Base-by-base conservation (phyloP, 2,113 vertebrate genomes). In the Daphoenositta chrysoptera region DNA sequence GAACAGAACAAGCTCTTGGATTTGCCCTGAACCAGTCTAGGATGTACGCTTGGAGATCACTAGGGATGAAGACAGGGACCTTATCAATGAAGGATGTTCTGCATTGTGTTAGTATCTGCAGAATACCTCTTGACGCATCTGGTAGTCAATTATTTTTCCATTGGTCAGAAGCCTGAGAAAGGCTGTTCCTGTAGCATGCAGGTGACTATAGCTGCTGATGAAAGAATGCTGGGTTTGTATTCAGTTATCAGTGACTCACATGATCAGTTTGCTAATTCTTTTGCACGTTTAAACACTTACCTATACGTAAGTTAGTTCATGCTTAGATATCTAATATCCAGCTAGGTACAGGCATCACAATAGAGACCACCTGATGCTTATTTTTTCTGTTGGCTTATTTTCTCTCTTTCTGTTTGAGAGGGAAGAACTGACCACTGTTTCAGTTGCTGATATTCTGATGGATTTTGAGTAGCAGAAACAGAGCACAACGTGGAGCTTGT, bases 401-500 rank as follows among this genome's bases (percentile, higher is more conserved):
- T 69, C 33, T 66, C 19, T 57, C 42, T 18, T n/a, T 28, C 33
- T 79, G 2, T 53, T 65, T 27, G 51, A 83, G n/a, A 57, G 33
- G 50, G 18, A 85, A 39, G 66, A 90, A 37, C 60, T 80, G 50
- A 66, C 53, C 33, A 40, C 1, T 2, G 33, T 80, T 95, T 83
- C 64, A 78, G 7, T 63, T 88, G 37, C 79, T 83, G 75, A 31
- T 81, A 39, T 24, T 83, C 45, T 50, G 50, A 50, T 66, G 53
- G 39, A 50, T 73, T 91, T 63, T 83, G 39, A 80, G 33, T 50
- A 72, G 78, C 66, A 90, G 58, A 83, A 89, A 50, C 44, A 77
- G 58, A 87, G 54, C 35, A 91, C 70, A 73, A 93, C 65, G 70
- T n/a, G 6, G 37, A 82, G 40, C 87, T 77, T 93, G 68, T 93